These are phyloP conservation scores for Tichodroma muraria DNA, from an alignment of 2,113 vertebrate genomes.

Conservation along the genomic window DNA sequence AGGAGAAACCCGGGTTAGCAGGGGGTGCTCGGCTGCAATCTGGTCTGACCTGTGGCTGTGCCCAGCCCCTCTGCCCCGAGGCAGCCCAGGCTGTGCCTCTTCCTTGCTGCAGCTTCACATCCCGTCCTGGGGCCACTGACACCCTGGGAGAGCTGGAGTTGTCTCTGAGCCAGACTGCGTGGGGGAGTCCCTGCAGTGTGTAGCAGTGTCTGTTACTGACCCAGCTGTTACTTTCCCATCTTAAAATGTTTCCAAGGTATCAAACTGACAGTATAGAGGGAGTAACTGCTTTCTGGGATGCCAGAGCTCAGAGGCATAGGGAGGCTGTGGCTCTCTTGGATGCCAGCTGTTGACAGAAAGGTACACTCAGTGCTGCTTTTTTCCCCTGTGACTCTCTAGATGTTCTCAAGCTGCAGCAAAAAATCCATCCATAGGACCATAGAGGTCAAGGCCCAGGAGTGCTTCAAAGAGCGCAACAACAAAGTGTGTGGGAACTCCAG, in stretches of 20 bases:
- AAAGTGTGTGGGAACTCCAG: slow-evolving; percentile 96
- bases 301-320: not conserved
- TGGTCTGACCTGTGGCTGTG: not conserved
- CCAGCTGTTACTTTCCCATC: not conserved
- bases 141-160: not conserved
- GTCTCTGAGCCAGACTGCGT: not conserved
- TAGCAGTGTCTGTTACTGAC: not conserved
- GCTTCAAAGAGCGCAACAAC: slow-evolving; percentile 91
- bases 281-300: not conserved
- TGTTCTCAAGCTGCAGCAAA: slow-evolving; percentile 96
- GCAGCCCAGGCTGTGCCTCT: accelerated
- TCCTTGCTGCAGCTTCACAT: not conserved
- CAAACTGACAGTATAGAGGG: not conserved
- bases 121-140: accelerated
- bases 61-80: not conserved
- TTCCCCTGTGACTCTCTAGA: slow-evolving; percentile 59
- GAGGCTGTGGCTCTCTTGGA: not conserved
- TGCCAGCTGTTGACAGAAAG: not conserved
- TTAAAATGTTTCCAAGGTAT: not conserved
- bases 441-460: slow-evolving; percentile 81
- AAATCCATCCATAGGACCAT: slow-evolving; percentile 88
- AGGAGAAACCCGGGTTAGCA: not conserved
- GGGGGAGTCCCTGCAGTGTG: not conserved
- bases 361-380: not conserved
- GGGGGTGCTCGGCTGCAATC: not conserved